Percentiles rank a stretch among this genome's conserved stretches.
Conservation (phyloP, 2,888 invertebrate species). For the Blera fallax region DNA sequence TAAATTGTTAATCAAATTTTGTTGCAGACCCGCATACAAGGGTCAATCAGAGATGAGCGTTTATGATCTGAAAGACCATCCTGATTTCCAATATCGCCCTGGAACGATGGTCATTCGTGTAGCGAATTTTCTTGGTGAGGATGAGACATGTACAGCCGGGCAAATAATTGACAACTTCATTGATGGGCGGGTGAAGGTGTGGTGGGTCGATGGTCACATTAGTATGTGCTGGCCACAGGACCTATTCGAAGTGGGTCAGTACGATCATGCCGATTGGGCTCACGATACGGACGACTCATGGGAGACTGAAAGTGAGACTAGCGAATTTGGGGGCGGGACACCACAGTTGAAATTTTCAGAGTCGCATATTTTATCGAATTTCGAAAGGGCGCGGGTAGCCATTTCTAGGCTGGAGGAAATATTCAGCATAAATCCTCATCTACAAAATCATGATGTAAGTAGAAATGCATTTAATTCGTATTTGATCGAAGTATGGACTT, state of each 20-base stretch:
- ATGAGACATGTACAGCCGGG: constrained; percentile 90
- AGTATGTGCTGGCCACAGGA: constrained; percentile 97
- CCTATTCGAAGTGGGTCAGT: constrained; percentile 90
- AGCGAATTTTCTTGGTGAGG: constrained; percentile 89
- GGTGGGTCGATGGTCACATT: constrained; percentile 94
- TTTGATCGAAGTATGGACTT: not conserved
- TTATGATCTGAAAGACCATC: constrained; percentile 97
- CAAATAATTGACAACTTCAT: constrained; percentile 95
- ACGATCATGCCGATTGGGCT: constrained; percentile 86
- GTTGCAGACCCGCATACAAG: constrained; percentile 86
- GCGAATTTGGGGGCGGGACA: constrained; percentile 77
- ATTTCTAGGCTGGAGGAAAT: constrained; percentile 90
- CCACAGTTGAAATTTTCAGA: constrained; percentile 81
- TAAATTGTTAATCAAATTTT: not conserved
- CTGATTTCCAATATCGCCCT: constrained; percentile 95
- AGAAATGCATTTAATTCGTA: not conserved
- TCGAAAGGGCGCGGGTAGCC: constrained; percentile 89
- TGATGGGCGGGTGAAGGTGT: constrained; percentile 92
- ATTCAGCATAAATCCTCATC: constrained; percentile 88
- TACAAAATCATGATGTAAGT: constrained; percentile 87
- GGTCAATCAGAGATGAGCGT: constrained; percentile 94
- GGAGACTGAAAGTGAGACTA: constrained; percentile 90
- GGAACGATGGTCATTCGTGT: constrained; percentile 94
- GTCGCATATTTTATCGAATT: constrained; percentile 88
- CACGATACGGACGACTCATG: constrained; percentile 89